Conservation (phyloP, 2,797 vertebrate species). For the Anisognathus igniventris region DNA sequence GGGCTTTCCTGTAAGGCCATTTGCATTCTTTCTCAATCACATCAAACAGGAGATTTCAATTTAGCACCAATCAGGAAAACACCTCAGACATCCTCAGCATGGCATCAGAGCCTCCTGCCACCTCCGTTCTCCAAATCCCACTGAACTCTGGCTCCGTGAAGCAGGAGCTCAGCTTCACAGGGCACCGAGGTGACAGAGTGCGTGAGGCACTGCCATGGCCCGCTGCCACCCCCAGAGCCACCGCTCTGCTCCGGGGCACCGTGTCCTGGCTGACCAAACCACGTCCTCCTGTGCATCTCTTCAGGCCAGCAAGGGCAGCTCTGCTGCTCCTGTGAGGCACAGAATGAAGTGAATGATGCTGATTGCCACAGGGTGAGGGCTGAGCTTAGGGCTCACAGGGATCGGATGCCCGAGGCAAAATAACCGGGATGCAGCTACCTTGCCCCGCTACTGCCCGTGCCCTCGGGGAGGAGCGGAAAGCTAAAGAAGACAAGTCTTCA, state of each 20-base stretch:
- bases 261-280: not conserved
- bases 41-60: slow-evolving; percentile 15
- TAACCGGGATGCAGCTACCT: not conserved
- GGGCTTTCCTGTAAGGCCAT: not conserved
- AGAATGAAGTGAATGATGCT: not conserved
- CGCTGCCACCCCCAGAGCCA: not conserved
- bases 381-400: not conserved
- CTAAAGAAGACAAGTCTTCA: not conserved
- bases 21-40: slow-evolving; percentile 20
- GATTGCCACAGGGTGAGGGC: not conserved
- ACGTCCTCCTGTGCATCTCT: not conserved
- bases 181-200: accelerated
- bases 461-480: not conserved
- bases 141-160: not conserved
- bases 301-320: not conserved
- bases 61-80: slow-evolving; percentile 24
- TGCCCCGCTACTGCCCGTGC: not conserved
- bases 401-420: not conserved
- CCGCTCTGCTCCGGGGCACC: not conserved
- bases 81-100: not conserved
- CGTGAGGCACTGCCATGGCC: accelerated
- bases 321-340: not conserved
- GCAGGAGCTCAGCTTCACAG: not conserved
- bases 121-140: not conserved
- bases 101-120: not conserved